Conservation (phyloP, 2,113 vertebrate genomes). For the Synodontis membranacea region DNA sequence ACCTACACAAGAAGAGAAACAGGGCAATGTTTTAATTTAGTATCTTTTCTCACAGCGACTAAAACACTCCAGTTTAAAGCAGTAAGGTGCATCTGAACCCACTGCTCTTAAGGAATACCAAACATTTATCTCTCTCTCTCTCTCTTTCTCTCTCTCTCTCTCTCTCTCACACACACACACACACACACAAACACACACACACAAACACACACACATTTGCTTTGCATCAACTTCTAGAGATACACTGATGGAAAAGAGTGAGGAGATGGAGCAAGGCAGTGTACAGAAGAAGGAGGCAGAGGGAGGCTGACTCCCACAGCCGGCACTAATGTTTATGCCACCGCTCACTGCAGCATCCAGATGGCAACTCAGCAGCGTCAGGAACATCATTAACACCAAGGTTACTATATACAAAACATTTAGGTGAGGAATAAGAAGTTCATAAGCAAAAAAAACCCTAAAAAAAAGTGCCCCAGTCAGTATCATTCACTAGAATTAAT, state of each 20-base stretch:
- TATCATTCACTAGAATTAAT: slow-evolving; percentile 12
- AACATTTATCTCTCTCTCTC: background rate
- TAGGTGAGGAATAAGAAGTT: slow-evolving; percentile 13
- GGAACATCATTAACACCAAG: slow-evolving; percentile 49
- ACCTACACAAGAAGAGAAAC: slow-evolving; percentile 35
- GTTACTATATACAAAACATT: slow-evolving; percentile 49
- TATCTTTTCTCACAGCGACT: background rate
- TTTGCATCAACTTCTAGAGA: slow-evolving; percentile 5
- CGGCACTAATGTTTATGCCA: slow-evolving; percentile 47
- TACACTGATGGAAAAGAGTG: slow-evolving; percentile 26
- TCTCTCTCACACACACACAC: background rate
- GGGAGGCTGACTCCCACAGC: slow-evolving; percentile 36
- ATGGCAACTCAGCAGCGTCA: slow-evolving; percentile 53
- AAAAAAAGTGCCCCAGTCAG: background rate
- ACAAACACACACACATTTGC: background rate
- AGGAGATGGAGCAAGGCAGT: background rate
- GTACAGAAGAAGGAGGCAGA: background rate
- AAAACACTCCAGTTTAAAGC: background rate
- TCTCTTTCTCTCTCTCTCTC: background rate
- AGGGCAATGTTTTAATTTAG: slow-evolving; percentile 1
- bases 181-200: background rate
- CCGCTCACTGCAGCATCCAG: slow-evolving; percentile 50
- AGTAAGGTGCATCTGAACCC: background rate
- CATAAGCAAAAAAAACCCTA: background rate
- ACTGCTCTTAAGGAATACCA: background rate